These are phyloP conservation scores for Tigriopus californicus DNA, from an alignment of 2,888 invertebrate species.

Conservation along the genomic window DNA sequence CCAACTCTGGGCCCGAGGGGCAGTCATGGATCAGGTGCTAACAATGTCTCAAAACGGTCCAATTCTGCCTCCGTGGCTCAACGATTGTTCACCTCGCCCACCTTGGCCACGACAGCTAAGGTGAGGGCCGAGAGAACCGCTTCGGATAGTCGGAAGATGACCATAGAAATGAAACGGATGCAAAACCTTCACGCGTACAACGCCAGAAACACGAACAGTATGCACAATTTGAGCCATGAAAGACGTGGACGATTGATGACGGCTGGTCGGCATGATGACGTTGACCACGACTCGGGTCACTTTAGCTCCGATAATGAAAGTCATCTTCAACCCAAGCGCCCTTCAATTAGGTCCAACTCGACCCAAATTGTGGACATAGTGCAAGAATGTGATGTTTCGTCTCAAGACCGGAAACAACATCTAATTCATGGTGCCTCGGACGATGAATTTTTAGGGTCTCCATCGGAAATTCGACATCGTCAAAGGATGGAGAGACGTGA, in stretches of 20 bases:
- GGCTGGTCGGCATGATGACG: background rate
- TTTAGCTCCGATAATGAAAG: background rate
- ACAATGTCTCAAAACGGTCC: background rate
- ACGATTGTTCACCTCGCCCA: conserved; percentile 37
- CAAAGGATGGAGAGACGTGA: background rate
- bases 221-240: background rate
- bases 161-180: background rate
- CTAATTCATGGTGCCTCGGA: conserved; percentile 1
- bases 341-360: too few species aligned
- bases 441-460: background rate
- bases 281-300: background rate
- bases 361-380: background rate
- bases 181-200: too few species aligned
- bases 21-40: background rate
- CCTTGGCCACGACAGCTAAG: conserved; percentile 40
- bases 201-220: background rate
- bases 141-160: conserved; percentile 1
- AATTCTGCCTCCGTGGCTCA: conserved; percentile 24
- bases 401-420: background rate
- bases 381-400: background rate
- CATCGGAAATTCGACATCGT: background rate
- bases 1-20: background rate
- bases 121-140: conserved; percentile 23
- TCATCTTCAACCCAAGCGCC: background rate
- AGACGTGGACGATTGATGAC: background rate